These are phyloP conservation scores for Eupristina koningsbergeri DNA, from an alignment of 1,140 invertebrate species.

Conservation along the genomic window DNA sequence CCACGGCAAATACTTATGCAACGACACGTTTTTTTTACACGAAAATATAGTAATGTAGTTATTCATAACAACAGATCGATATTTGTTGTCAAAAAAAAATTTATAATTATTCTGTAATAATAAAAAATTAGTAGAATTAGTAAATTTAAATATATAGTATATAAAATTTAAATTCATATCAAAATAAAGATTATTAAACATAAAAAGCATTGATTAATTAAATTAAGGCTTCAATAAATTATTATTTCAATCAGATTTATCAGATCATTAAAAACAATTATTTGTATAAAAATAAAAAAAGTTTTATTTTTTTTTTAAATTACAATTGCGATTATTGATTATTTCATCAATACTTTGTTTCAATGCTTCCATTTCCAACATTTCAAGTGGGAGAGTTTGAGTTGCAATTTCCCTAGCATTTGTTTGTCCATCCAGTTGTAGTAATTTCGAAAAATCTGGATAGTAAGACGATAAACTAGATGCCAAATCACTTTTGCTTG, in stretches of 20 bases:
- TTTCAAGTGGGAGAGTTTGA: conserved; percentile 72
- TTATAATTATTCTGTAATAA: no score
- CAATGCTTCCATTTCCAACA: conserved; percentile 70
- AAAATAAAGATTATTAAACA: no score
- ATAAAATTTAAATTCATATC: no score
- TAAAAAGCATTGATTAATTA: no score
- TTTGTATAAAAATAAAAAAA: neutral
- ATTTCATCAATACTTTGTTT: conserved; percentile 71
- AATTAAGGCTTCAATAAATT: no score
- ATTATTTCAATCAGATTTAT: neutral
- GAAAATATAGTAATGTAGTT: no score
- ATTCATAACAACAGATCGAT: no score
- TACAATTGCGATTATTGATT: conserved; percentile 65
- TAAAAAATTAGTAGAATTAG: no score
- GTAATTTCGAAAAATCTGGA: conserved; percentile 69
- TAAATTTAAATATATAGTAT: no score
- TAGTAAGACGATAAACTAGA: conserved; percentile 65
- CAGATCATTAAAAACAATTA: neutral
- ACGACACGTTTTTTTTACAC: no score
- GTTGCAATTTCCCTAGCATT: conserved; percentile 78
- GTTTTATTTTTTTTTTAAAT: conserved; percentile 52
- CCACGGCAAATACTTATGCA: no score
- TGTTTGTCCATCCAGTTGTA: conserved; percentile 74
- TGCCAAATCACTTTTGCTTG: conserved; percentile 61
- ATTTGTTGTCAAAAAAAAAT: no score